Conservation (phyloP, 2,797 vertebrate species). For the Furcifer pardalis region DNA sequence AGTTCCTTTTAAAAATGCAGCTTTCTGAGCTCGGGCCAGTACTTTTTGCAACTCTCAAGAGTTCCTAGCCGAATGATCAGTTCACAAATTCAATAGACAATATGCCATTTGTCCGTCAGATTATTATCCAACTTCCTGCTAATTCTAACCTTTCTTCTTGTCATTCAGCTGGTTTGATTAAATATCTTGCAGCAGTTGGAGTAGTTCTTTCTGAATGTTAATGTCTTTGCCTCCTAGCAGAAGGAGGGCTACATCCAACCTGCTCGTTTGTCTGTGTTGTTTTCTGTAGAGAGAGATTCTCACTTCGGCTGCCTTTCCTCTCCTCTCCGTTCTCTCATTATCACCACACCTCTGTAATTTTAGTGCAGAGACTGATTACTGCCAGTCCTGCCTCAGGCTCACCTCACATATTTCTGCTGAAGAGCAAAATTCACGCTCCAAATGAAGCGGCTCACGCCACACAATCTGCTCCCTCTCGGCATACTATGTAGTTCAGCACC, state of each 20-base stretch:
- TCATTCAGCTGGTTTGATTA: neutral
- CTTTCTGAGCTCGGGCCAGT: no score
- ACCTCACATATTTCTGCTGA: constrained; percentile 5
- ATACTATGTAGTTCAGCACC: neutral
- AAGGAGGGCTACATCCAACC: neutral
- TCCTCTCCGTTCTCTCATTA: constrained; percentile 4
- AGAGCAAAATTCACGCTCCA: constrained; percentile 53
- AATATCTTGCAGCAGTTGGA: neutral
- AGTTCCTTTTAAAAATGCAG: no score
- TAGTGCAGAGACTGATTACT: constrained; percentile 18
- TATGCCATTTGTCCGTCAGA: neutral
- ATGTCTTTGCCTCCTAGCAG: neutral
- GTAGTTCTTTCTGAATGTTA: neutral
- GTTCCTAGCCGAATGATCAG: neutral
- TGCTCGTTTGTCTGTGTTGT: neutral
- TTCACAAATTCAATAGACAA: neutral
- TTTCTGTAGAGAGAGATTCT: neutral
- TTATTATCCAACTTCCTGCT: neutral
- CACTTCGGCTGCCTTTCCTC: neutral
- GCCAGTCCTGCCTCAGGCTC: constrained; percentile 21
- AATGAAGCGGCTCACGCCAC: constrained; percentile 46
- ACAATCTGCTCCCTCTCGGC: constrained; percentile 8
- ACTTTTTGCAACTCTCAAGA: neutral
- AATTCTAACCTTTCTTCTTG: neutral
- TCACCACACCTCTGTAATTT: constrained; percentile 10